Base-by-base conservation (phyloP, 2,888 invertebrate genomes). In the Rhodophaea formosa region DNA sequence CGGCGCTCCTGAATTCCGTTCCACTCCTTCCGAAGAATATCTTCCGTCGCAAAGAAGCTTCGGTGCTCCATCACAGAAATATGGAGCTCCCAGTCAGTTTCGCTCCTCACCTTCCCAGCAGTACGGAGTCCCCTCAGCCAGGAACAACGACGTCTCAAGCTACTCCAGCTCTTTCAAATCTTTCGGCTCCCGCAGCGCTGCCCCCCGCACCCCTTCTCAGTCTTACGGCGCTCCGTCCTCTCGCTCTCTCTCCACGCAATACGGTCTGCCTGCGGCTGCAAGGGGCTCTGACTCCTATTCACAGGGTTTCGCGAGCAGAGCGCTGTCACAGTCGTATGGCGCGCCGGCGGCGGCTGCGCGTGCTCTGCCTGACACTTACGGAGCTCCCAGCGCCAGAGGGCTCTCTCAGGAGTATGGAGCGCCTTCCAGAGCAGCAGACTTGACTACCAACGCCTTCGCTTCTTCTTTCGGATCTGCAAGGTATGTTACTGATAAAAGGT, bases 321-420 rank as follows among this genome's bases (percentile, higher is more conserved):
- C 86, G 16, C 80, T 80, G 60, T 85, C 89, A 56, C 69, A 72
- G 43, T 65, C 72, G 7, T 79, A 79, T 44, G 69, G 68, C n/a
- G 69, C 70, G 17, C 77, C 81, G 16, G 45, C 46, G 15, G 32
- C 55, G 17, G 10, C 49, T 47, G 29, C 56, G 8, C 39, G 56
- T 5, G 56, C 43, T 56, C 43, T 77, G 35, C 75, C 80, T 1
- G 79, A 80, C 17, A 71, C 74, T 0, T 84, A 84, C 61, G 91
- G 90, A 42, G 88, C 86, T 35, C 92, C 93, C 10, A 80, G 81
- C 55, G 66, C 73, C 5, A 75, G 78, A 49, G 65, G 64, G 15
- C 17, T 75, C 3, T 87, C 91, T 53, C 82, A 86, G 57, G 87
- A 86, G 58, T 92, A 93, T 62, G 92, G 91, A 35, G 86, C 83